These are phyloP conservation scores for Epicampocera succincta DNA, from an alignment of 2,888 invertebrate genomes.

Conservation along the genomic window DNA sequence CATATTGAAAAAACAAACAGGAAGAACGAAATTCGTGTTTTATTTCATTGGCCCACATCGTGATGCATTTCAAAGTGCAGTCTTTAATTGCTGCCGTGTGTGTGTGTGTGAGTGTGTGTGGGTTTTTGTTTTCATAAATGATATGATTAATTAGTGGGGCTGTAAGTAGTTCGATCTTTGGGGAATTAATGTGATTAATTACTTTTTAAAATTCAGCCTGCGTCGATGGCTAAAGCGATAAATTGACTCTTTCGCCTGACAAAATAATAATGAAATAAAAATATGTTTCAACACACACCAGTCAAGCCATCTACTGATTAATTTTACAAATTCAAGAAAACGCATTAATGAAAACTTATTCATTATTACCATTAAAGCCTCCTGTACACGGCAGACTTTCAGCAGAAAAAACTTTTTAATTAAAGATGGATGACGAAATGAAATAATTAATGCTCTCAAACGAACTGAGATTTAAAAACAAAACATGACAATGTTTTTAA, in stretches of 20 bases:
- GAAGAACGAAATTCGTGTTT: background rate
- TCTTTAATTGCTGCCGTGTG: too few relatives aligned
- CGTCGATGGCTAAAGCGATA: conserved; percentile 24
- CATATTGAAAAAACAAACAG: background rate
- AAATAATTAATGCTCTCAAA: too few relatives aligned
- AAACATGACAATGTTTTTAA: too few relatives aligned
- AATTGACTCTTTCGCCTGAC: conserved; percentile 3
- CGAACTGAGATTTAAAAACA: too few relatives aligned
- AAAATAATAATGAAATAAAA: background rate
- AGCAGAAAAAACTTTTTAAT: too few relatives aligned
- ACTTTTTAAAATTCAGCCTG: conserved; percentile 5
- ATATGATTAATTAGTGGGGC: conserved; percentile 41
- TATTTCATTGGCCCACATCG: conserved; percentile 7
- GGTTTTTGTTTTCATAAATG: conserved; percentile 34
- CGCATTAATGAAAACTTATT: too few relatives aligned
- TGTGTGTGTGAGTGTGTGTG: background rate
- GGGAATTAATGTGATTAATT: conserved; percentile 24
- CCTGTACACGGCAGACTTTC: background rate
- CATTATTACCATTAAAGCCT: too few relatives aligned
- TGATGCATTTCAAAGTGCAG: too few relatives aligned
- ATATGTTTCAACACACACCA: background rate
- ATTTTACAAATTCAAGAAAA: background rate
- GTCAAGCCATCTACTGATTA: background rate
- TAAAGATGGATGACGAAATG: too few relatives aligned
- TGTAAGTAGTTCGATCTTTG: conserved; percentile 31